A percentile compares a stretch with the other conserved stretches of the same genome.
Evolutionary conservation across 1,140 invertebrate genomes (phyloP).

Genomic region (Drosophila fuyamai): DNA sequence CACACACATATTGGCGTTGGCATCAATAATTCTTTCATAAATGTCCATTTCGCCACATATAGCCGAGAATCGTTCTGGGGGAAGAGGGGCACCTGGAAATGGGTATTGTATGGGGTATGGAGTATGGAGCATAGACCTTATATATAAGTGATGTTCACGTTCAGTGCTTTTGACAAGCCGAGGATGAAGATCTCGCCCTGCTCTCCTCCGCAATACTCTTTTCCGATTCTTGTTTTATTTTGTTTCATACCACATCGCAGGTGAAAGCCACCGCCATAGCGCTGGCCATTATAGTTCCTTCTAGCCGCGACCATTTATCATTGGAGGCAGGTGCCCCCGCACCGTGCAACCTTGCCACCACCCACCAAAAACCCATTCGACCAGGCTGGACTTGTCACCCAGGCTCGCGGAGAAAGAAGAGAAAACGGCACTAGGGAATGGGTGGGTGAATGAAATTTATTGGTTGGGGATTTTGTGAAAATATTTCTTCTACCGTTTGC

Average conservation of each 20-base stretch:
- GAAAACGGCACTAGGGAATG: conserved; percentile 9
- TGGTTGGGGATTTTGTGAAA: conserved; percentile 72
- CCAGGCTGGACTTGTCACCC: conserved; percentile 73
- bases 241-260: conserved; percentile 51
- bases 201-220: not conserved
- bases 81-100: conserved; percentile 4
- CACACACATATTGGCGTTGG: conserved; percentile 56
- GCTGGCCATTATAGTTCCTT: conserved; percentile 72
- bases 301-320: conserved; percentile 77
- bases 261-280: conserved; percentile 69
- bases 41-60: conserved; percentile 83
- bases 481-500: conserved; percentile 76
- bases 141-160: conserved; percentile 70
- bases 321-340: conserved; percentile 30
- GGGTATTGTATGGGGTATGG: conserved; percentile 1
- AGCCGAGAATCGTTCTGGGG: conserved; percentile 65
- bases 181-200: conserved; percentile 49
- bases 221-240: conserved; percentile 47
- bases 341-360: not conserved
- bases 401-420: conserved; percentile 22
- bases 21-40: conserved; percentile 84
- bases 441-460: conserved; percentile 68
- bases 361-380: conserved; percentile 19
- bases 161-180: conserved; percentile 74
- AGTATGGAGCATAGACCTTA: conserved; percentile 5